Percentiles rank a stretch among this genome's conserved stretches.
Evolutionary conservation across 2,797 vertebrate genomes (phyloP).

Genomic region (Melanotaenia parkinsoni): DNA sequence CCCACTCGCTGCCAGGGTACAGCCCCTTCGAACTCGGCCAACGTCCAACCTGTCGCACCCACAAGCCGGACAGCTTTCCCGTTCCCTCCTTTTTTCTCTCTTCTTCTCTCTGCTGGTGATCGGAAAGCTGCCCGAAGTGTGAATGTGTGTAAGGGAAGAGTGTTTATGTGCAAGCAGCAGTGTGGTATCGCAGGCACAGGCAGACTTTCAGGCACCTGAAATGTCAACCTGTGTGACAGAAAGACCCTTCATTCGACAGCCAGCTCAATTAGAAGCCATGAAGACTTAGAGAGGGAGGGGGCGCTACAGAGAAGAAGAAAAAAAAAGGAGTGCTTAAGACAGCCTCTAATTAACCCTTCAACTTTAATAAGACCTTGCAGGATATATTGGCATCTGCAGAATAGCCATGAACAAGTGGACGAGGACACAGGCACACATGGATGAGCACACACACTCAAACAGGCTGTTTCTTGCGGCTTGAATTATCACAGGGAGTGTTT

Average conservation of each 20-base stretch:
- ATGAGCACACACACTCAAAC: conserved; percentile 36
- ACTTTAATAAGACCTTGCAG: conserved; percentile 80
- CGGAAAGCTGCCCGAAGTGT: conserved; percentile 45
- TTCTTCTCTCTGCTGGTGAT: conserved; percentile 54
- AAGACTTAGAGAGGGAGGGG: conserved; percentile 58
- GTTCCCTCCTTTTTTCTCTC: conserved; percentile 24
- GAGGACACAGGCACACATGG: conserved; percentile 38
- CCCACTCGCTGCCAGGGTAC: conserved; percentile 19
- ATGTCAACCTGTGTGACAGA: conserved; percentile 84
- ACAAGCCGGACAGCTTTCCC: conserved; percentile 27
- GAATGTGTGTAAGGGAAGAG: conserved; percentile 10
- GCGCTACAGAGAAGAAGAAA: conserved; percentile 14
- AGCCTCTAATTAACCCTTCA: conserved; percentile 82
- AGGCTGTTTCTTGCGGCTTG: conserved; percentile 56
- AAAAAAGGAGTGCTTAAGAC: conserved; percentile 65
- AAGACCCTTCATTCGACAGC: conserved; percentile 83
- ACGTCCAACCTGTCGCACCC: conserved; percentile 55
- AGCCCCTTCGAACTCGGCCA: conserved; percentile 57
- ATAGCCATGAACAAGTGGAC: conserved; percentile 58
- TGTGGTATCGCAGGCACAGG: conserved; percentile 49
- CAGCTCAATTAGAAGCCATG: conserved; percentile 79
- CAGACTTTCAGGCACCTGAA: conserved; percentile 87
- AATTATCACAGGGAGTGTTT: conserved; percentile 70
- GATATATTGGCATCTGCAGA: conserved; percentile 68
- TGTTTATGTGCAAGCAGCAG: conserved; percentile 23